These are phyloP conservation scores for Brachypalpus laphriformis DNA, from an alignment of 2,888 invertebrate genomes.

Conservation along the genomic window DNA sequence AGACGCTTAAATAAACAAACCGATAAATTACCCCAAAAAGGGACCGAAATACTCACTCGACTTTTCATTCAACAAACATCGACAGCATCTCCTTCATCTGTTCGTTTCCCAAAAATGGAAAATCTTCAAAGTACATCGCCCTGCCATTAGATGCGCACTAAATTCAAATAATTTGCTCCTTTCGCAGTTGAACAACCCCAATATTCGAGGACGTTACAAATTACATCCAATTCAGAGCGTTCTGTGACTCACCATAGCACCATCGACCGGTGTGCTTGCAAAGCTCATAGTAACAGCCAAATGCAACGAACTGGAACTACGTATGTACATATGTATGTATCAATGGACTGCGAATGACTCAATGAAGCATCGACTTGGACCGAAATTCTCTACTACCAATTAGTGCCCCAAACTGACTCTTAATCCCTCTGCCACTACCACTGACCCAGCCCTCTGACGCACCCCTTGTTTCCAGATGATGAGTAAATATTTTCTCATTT, in stretches of 20 bases:
- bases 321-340: too few relatives aligned
- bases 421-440: neutral
- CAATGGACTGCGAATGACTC: conserved; percentile 20
- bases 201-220: neutral
- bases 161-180: conserved; percentile 12
- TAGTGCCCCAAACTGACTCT: neutral
- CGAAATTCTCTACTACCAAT: conserved; percentile 18
- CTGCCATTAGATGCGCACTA: neutral
- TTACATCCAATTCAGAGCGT: conserved; percentile 2
- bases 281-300: neutral
- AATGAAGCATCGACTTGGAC: conserved; percentile 23
- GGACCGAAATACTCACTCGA: neutral
- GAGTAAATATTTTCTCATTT: conserved; percentile 41
- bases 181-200: conserved; percentile 30
- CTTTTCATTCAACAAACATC: neutral
- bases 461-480: neutral
- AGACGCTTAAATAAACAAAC: neutral
- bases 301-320: conserved; percentile 11
- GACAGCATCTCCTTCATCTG: neutral
- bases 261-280: neutral
- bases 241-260: neutral
- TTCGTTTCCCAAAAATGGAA: neutral
- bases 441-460: neutral
- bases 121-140: conserved; percentile 2
- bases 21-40: neutral